Evolutionary conservation across 2,113 vertebrate genomes (phyloP).

Genomic region (Tiliqua scincoides): DNA sequence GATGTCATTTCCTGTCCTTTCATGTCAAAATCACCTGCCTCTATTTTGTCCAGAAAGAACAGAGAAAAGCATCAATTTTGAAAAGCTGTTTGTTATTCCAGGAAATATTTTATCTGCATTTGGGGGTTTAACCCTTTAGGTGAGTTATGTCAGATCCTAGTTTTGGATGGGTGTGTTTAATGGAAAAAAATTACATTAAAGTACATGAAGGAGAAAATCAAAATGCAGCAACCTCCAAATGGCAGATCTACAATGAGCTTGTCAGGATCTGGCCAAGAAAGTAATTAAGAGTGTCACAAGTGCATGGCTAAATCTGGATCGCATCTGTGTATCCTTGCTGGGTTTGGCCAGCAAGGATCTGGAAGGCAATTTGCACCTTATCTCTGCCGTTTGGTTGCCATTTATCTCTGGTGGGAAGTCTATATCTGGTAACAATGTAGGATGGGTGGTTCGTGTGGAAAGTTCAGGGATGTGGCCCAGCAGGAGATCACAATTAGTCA

Average conservation of each 20-base stretch:
- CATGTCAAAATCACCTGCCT: no score
- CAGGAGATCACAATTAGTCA: no score
- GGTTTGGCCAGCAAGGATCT: slow-evolving; percentile 27
- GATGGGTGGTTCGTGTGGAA: no score
- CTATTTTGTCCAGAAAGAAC: no score
- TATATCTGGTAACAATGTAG: background rate
- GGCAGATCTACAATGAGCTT: background rate
- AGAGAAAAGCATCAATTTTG: no score
- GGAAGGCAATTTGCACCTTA: background rate
- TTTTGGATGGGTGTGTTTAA: no score
- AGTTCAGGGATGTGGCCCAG: no score
- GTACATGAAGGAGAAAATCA: background rate
- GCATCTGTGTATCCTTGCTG: background rate
- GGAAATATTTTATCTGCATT: no score
- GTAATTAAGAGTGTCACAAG: background rate
- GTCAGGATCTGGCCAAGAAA: slow-evolving; percentile 1
- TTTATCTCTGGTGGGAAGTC: background rate
- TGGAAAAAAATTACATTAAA: background rate
- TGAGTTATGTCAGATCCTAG: no score
- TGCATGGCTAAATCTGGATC: background rate
- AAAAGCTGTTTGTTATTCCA: no score
- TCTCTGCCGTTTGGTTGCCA: background rate
- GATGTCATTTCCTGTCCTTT: no score
- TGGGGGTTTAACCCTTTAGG: no score
- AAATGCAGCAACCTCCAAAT: background rate